These are phyloP conservation scores for Halisarca cf. caerulea DNA, from an alignment of 37 sponge, comb jelly and placozoan species.

Conservation along the genomic window DNA sequence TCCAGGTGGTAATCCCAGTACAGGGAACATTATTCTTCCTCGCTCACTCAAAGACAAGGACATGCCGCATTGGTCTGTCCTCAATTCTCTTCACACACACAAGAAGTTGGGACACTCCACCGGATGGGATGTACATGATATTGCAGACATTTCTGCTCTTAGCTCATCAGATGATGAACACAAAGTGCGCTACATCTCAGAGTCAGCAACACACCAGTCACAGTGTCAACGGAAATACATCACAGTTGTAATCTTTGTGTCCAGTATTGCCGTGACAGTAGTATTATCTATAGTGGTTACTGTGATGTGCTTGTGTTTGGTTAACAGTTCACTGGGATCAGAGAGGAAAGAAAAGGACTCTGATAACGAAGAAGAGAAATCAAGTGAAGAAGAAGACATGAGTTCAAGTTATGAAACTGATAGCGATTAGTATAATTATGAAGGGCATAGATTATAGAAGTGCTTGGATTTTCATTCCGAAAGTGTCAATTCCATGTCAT, in stretches of 20 bases:
- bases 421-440: too few species aligned
- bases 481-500: too few species aligned
- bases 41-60: not conserved
- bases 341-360: not conserved
- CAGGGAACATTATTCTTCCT: not conserved
- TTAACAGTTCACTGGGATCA: not conserved
- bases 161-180: too few species aligned
- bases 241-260: not conserved
- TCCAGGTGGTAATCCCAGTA: not conserved
- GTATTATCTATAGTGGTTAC: not conserved
- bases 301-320: not conserved
- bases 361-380: not conserved
- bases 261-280: constrained; percentile 1
- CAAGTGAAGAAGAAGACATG: not conserved
- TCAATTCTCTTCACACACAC: not conserved
- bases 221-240: not conserved
- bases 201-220: not conserved
- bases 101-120: not conserved
- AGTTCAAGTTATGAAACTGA: too few species aligned
- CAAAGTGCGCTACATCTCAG: not conserved
- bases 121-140: not conserved
- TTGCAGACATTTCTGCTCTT: not conserved
- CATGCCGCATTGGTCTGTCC: not conserved
- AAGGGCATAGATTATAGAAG: too few species aligned
- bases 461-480: too few species aligned